A percentile compares a stretch with the other conserved stretches of the same genome.
phyloP scores from a whole-genome alignment of 30 jellyfish, hydroid and myxozoan genomes.

The Nemopilema nomurai region DNA sequence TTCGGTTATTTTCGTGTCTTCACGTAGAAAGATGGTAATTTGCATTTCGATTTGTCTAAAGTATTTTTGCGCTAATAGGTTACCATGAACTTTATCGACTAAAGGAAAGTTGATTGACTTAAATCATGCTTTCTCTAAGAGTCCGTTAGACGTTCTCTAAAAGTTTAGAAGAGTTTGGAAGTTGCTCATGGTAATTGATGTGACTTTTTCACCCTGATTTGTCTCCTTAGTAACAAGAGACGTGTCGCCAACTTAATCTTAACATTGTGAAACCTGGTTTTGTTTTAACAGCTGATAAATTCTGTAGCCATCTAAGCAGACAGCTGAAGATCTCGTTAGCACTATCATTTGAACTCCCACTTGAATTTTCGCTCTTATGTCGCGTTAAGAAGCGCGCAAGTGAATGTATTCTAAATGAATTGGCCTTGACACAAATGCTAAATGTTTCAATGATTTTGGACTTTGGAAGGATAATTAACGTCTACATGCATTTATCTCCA shows the following conservation, averaged over 20 bases:
- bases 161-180: no score
- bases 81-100: not conserved
- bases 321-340: not conserved
- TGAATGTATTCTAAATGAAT: not conserved
- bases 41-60: not conserved
- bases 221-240: not conserved
- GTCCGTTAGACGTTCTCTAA: no score
- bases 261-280: not conserved
- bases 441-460: no score
- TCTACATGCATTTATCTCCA: no score
- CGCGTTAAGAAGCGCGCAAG: not conserved
- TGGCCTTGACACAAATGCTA: no score
- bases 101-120: no score
- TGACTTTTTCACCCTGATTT: not conserved
- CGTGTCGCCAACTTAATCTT: not conserved
- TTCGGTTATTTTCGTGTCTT: conserved; percentile 81
- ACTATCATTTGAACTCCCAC: no score
- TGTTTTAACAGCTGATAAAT: not conserved
- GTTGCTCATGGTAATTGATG: not conserved
- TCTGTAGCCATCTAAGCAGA: not conserved
- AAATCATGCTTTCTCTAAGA: no score
- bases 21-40: conserved; percentile 98
- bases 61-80: not conserved
- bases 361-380: not conserved
- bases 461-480: no score